Evolutionary conservation across 2,113 vertebrate species (phyloP), one percentile per base, ranked within the genome.

Genomic region (Lophius piscatorius): DNA sequence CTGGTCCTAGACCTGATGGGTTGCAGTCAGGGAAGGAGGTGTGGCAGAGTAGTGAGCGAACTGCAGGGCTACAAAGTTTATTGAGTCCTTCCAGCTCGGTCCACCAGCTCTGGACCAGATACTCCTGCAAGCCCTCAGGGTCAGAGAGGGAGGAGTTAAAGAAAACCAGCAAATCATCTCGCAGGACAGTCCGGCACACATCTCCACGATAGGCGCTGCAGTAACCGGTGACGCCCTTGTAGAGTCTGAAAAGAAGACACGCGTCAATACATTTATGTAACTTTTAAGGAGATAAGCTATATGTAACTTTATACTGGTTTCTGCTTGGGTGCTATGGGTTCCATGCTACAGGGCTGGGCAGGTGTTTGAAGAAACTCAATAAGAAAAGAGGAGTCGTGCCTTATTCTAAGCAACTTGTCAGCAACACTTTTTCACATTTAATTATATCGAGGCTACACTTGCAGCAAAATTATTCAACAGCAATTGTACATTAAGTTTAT

Each of bases 201-300:
- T 95, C 93, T 34, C 97, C 95, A 62, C 91, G 90, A 81, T 99
- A 98, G 0, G 91, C 92, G 42, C 93, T 92, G 78, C 96, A 98
- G 90, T 96, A 98, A 20, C 96, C 96, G 51, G 90, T 7, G 0
- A 87, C 88, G 34, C 94, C 92, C 79, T 93, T 95, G 81, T 95
- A 97, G 9, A 95, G 81, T 76, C 94, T 97, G 79, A 66, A 21
- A 65, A 11, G 62, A 10, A 54, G 31, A 33, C 4, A 48, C 3
- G 22, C 9, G 9, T 21, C 16, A 28, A 14, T 16, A n/a, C 36
- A 55, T n/a, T n/a, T n/a, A n/a, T n/a, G n/a, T n/a, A n/a, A n/a
- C n/a, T n/a, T n/a, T n/a, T n/a, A n/a, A n/a, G n/a, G n/a, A n/a
- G n/a, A n/a, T n/a, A n/a, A n/a, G n/a, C n/a, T n/a, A n/a, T n/a